phyloP scores from a whole-genome alignment of 37 sponge, comb jelly and placozoan genomes.

The Amphimedon queenslandica region DNA sequence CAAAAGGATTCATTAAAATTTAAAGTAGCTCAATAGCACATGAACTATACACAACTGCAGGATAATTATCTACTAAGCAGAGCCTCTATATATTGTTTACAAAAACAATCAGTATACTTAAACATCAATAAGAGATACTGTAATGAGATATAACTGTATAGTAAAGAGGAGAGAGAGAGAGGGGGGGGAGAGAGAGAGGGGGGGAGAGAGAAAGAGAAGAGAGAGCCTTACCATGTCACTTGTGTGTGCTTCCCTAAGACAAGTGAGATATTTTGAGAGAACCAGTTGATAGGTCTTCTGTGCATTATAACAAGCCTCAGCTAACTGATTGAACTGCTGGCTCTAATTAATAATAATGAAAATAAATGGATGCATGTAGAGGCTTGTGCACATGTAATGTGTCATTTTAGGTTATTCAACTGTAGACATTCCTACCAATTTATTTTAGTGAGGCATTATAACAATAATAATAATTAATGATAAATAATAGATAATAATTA shows the following conservation, averaged over 20 bases:
- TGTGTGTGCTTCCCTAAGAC: slow-evolving; percentile 61
- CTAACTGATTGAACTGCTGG: slow-evolving; percentile 8
- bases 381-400: neutral
- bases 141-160: too few species aligned
- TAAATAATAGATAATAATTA: neutral
- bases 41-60: too few species aligned
- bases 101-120: neutral
- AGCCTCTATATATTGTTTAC: too few species aligned
- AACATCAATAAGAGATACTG: neutral
- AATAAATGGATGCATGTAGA: neutral
- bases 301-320: slow-evolving; percentile 46
- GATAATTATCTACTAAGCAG: too few species aligned
- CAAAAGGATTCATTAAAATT: too few species aligned
- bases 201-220: neutral
- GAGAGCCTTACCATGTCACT: slow-evolving; percentile 58
- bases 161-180: neutral
- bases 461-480: too few species aligned
- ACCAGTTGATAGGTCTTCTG: slow-evolving; percentile 63
- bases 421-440: too few species aligned
- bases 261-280: slow-evolving; percentile 60
- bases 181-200: neutral
- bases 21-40: too few species aligned
- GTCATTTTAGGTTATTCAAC: too few species aligned
- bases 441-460: too few species aligned
- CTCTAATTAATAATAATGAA: slow-evolving; percentile 10